Evolutionary conservation across 2,113 vertebrate genomes (phyloP).

Genomic region (Petromus typicus): DNA sequence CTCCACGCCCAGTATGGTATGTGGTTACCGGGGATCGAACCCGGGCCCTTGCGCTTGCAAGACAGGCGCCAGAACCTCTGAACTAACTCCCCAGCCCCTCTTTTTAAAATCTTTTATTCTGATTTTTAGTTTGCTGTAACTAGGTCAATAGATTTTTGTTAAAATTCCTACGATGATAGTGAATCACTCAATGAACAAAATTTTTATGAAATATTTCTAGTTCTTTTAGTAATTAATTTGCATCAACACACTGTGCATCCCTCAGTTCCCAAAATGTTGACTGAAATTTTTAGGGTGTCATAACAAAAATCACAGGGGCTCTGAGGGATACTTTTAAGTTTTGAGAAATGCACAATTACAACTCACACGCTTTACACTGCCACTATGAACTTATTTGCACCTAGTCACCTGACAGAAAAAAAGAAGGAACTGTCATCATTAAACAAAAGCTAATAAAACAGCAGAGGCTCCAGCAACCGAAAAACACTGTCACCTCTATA

Average conservation of each 20-base stretch:
- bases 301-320: neutral
- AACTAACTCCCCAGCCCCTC: no score
- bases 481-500: neutral
- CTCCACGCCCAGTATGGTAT: no score
- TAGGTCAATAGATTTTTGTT: neutral
- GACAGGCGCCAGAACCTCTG: no score
- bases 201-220: neutral
- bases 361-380: conserved; percentile 50
- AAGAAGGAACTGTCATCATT: neutral
- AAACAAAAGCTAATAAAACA: neutral
- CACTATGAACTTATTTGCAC: conserved; percentile 26
- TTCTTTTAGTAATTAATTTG: conserved; percentile 7
- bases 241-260: neutral
- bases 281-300: neutral
- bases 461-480: neutral
- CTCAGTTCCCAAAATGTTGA: neutral
- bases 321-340: neutral
- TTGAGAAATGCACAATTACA: conserved; percentile 46
- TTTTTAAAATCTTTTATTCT: neutral
- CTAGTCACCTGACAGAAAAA: neutral
- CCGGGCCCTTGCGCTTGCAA: no score
- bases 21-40: no score
- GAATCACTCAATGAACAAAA: conserved; percentile 16
- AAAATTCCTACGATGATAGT: neutral
- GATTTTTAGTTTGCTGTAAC: neutral